These are phyloP conservation scores for Callipepla squamata DNA, from an alignment of 2,113 vertebrate genomes.

Conservation along the genomic window DNA sequence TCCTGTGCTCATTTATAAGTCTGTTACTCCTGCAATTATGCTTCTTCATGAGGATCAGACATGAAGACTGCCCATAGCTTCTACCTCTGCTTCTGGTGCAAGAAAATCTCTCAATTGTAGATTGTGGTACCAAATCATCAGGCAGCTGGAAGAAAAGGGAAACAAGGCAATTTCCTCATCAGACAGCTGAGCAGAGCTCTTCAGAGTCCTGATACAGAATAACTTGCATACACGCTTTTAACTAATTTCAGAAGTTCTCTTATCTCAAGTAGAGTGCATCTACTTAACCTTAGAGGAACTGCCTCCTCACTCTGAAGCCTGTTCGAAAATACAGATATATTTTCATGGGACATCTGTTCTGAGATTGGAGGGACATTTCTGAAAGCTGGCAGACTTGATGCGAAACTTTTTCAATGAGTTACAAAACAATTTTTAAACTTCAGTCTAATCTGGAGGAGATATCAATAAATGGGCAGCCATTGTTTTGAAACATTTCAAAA, in stretches of 20 bases:
- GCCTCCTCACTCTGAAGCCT: background rate
- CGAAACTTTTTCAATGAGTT: background rate
- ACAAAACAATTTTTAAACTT: background rate
- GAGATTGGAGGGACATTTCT: background rate
- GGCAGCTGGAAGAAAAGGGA: background rate
- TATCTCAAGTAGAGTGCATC: background rate
- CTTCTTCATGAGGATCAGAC: background rate
- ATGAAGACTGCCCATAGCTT: background rate
- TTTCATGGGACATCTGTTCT: background rate
- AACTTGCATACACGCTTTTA: background rate
- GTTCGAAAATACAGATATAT: too few species aligned
- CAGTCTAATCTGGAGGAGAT: background rate
- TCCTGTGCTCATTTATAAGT: slow-evolving; percentile 41
- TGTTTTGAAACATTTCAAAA: background rate
- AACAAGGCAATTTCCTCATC: background rate
- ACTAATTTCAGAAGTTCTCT: background rate
- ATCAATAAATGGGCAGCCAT: background rate
- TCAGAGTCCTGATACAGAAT: background rate
- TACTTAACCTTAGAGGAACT: background rate
- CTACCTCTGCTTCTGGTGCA: background rate
- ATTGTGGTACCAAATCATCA: background rate
- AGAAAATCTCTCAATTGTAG: background rate
- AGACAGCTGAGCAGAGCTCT: background rate
- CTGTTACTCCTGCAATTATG: slow-evolving; percentile 4
- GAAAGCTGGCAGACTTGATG: background rate